Base-by-base conservation (phyloP, 1,140 invertebrate genomes). In the Chrysopa pallens region DNA sequence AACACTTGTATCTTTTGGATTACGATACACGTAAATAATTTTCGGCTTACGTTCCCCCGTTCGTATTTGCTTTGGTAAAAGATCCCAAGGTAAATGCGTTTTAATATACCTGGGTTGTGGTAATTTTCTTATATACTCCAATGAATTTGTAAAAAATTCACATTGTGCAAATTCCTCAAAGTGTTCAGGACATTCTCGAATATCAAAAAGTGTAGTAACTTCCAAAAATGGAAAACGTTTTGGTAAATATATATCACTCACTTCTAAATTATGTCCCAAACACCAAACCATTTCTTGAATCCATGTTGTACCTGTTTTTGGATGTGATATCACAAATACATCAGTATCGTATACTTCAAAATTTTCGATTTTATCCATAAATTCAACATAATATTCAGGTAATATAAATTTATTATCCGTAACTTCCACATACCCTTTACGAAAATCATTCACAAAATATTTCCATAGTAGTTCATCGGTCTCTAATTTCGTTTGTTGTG, bases 21-120 rank as follows among this genome's bases (percentile, higher is more conserved):
- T 23, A 23, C 17, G 17, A 23, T 23, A 23, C 17, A 23, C 17
- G 17, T 23, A 23, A 23, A 23, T 23, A 23, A 23, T 23, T 23
- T 23, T 69, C 6, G 69, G 61, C 31, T 63, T 64, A 28, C 58
- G 68, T 13, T 50, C 50, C 40, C 63, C 59, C 13, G 54, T 60
- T 50, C 64, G 63, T 17, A 76, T 55, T 51, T 73, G 62, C 6
- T 61, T 60, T 0, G 82, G 80, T 28, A 85, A 54, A 2, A 84
- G 54, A 38, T 67, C 63, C 12, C 70, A 69, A 0, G 81, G 79
- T 14, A 86, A 53, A 61, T 86, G 83, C 1, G 75, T 74, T 54
- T 81, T 81, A 6, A 84, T 72, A 13, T 72, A 69, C 36, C 78
- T 57, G 1, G 76, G 76, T 29, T 67, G 56, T 36, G 55, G 35